Percentiles rank a stretch among this genome's conserved stretches.
Conservation (phyloP, 1,140 invertebrate species). For the Bombus cullumanus region DNA sequence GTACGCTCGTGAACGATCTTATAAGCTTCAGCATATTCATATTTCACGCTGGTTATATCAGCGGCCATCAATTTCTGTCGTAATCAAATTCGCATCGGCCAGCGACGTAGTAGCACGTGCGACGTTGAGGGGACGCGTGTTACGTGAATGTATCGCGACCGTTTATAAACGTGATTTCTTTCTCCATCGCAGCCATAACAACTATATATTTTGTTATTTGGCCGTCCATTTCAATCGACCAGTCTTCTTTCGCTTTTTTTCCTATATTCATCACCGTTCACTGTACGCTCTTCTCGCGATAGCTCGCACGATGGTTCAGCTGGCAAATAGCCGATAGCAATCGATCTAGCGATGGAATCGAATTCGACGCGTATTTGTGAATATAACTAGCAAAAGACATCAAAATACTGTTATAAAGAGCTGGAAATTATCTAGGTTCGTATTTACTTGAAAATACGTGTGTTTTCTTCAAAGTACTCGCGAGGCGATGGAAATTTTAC, state of each 20-base stretch:
- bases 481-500: background rate
- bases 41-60: constrained; percentile 32
- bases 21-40: constrained; percentile 28
- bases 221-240: background rate
- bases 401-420: no score
- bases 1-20: constrained; percentile 2
- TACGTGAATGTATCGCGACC: background rate
- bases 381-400: no score
- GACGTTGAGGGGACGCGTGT: background rate
- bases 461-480: no score
- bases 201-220: background rate
- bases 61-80: constrained; percentile 17
- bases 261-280: background rate
- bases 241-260: background rate
- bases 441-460: no score
- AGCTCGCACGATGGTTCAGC: no score
- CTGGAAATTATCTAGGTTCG: no score
- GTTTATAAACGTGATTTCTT: constrained; percentile 27
- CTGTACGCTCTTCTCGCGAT: background rate
- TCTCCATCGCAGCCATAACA: background rate
- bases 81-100: constrained; percentile 34
- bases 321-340: no score
- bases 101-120: background rate
- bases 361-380: no score
- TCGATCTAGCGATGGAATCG: no score